A percentile compares a stretch with the other conserved stretches of the same genome.
phyloP scores from a whole-genome alignment of 2,797 vertebrate genomes.

The Neosilurus hyrtlii region DNA sequence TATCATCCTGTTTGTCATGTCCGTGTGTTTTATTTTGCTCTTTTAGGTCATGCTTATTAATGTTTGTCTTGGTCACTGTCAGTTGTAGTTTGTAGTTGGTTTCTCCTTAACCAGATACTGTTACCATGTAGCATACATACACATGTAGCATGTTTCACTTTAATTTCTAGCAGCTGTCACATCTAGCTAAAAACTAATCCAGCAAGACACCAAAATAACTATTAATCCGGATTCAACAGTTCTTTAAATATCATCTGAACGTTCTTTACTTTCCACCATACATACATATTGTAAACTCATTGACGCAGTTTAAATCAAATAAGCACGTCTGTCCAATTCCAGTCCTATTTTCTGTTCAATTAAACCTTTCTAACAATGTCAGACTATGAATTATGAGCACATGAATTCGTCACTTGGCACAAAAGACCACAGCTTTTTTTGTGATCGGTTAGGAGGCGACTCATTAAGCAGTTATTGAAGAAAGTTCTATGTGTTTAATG shows the following conservation, averaged over 20 bases:
- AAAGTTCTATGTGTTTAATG: slow-evolving; percentile 59
- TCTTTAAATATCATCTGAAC: not conserved
- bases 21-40: no score
- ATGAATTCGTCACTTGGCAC: slow-evolving; percentile 63
- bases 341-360: slow-evolving; percentile 68
- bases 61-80: no score
- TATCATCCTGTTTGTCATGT: no score
- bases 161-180: slow-evolving; percentile 25
- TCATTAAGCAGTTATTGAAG: slow-evolving; percentile 49
- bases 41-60: no score
- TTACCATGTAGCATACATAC: not conserved
- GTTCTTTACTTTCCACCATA: not conserved
- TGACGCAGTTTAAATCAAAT: slow-evolving; percentile 29
- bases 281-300: not conserved
- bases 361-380: slow-evolving; percentile 68
- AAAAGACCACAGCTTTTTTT: slow-evolving; percentile 40
- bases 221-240: not conserved
- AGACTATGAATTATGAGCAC: slow-evolving; percentile 68
- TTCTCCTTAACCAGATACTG: not conserved
- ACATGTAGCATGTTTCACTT: not conserved
- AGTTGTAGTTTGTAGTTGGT: no score
- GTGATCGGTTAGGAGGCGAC: slow-evolving; percentile 62
- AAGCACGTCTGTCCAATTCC: slow-evolving; percentile 34
- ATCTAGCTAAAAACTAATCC: not conserved
- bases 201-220: slow-evolving; percentile 10